A percentile compares a stretch with the other conserved stretches of the same genome.
Evolutionary conservation across 2,113 vertebrate species (phyloP).

Genomic region (Phodopus roborovskii): DNA sequence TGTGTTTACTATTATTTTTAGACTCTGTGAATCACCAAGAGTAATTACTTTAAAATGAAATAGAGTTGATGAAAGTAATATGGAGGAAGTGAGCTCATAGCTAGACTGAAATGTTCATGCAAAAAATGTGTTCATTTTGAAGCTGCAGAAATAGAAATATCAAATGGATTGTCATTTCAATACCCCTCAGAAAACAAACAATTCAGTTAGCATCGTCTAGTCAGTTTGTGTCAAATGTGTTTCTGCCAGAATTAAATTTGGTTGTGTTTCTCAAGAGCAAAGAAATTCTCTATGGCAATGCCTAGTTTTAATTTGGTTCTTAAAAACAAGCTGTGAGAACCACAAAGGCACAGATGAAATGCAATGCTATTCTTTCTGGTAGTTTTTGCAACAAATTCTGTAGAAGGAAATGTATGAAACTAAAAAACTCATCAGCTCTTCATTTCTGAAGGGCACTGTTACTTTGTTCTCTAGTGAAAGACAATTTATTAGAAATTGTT

Average conservation of each 20-base stretch:
- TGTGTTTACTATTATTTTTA: conserved; percentile 21
- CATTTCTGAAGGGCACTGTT: not conserved
- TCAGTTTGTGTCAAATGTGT: conserved; percentile 27
- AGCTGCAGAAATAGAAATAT: not conserved
- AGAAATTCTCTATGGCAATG: conserved; percentile 14
- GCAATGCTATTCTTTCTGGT: not conserved
- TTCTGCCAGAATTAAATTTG: conserved; percentile 33
- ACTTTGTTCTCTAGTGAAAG: not conserved
- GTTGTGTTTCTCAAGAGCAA: not conserved
- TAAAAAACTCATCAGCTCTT: not conserved
- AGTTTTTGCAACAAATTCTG: not conserved
- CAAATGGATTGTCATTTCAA: conserved; percentile 22
- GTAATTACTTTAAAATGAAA: conserved; percentile 6
- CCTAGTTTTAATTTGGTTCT: not conserved
- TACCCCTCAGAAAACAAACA: not conserved
- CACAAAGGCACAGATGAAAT: not conserved
- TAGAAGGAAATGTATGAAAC: not conserved
- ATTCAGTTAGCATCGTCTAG: not conserved
- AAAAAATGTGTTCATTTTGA: not conserved
- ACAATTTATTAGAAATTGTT: not conserved
- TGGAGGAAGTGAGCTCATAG: conserved; percentile 27
- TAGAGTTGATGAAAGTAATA: not conserved
- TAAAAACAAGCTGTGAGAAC: not conserved
- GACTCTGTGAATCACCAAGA: not conserved
- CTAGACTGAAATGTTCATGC: not conserved